Evolutionary conservation across 2,113 vertebrate genomes (phyloP), one percentile per base, ranked within the genome.

Genomic region (Phalacrocorax aristotelis): DNA sequence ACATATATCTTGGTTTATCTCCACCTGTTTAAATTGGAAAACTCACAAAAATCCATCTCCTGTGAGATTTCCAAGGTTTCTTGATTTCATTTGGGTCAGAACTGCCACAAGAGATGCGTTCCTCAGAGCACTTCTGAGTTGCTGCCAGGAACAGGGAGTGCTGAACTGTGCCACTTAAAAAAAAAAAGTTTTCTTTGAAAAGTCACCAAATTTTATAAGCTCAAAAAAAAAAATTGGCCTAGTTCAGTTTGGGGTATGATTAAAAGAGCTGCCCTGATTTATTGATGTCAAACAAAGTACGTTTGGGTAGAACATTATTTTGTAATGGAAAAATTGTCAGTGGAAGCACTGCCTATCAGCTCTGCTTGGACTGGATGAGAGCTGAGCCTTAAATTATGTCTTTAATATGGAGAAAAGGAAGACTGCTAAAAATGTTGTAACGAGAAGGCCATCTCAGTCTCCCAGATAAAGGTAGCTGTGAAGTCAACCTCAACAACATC

Each of bases 1-100:
- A 26, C 71, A 19, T 42, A 93, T 95, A 94, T 97, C 93, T 91
- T 74, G 16, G 64, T 95, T 96, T 95, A 90, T 96, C 91, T 96
- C 87, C 87, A 90, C 96, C 79, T 95, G 89, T 90, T 95, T 95
- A 93, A 91, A 96, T 88, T 96, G 94, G 96, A 96, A 96, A 95
- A 80, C 78, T 62, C 84, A 78, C 94, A 97, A 95, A 90, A 97
- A 96, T 92, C 91, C 58, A 93, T 95, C 89, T 96, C 68, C 82
- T 6, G 1, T 72, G 78, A 97, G 91, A 71, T 93, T 93, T 88
- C 93, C 78, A 96, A 86, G 51, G 38, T 70, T 94, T 90, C 75
- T 86, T 88, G 60, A 77, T 95, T 95, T 90, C 51, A 16, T 90
- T 74, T 93, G 78, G 89, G 93, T 94, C 93, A 93, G 62, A 94